phyloP scores from a whole-genome alignment of 2,888 invertebrate species.

The Abrostola tripartita region DNA sequence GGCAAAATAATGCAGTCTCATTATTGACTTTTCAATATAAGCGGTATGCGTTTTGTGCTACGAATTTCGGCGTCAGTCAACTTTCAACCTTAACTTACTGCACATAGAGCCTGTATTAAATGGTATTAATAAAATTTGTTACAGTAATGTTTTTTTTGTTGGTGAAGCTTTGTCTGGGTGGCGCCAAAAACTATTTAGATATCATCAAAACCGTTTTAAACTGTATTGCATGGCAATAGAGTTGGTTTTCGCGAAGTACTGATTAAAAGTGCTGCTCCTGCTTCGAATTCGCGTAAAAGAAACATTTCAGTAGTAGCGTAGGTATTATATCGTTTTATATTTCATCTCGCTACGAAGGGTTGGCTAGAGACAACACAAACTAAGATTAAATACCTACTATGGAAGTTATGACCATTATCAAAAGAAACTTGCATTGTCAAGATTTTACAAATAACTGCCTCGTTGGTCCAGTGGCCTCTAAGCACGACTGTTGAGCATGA shows the following conservation, averaged over 20 bases:
- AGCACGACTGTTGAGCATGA: too few relatives aligned
- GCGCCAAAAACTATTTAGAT: constrained; percentile 56
- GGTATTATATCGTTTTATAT: constrained; percentile 22
- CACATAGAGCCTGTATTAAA: constrained; percentile 22
- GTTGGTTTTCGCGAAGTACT: constrained; percentile 8
- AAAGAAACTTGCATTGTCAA: neutral
- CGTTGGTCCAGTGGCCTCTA: too few relatives aligned
- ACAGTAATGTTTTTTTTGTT: constrained; percentile 56
- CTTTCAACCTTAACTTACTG: constrained; percentile 10
- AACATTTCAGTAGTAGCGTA: constrained; percentile 26
- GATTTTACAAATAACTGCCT: neutral
- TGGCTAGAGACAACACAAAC: neutral
- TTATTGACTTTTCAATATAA: constrained; percentile 66
- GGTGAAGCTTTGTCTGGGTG: constrained; percentile 68
- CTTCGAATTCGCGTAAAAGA: constrained; percentile 25
- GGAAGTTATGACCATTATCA: too few relatives aligned
- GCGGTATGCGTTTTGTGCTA: constrained; percentile 57
- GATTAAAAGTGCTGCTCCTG: constrained; percentile 32
- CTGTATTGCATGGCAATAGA: neutral
- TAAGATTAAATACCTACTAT: too few relatives aligned
- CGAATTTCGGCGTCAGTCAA: constrained; percentile 27
- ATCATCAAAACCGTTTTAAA: constrained; percentile 14
- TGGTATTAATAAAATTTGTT: constrained; percentile 23
- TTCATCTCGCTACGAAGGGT: constrained; percentile 19
- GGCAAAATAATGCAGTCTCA: constrained; percentile 49